Base-by-base conservation (phyloP, 2,888 invertebrate genomes). In the Amphimallon solstitiale region DNA sequence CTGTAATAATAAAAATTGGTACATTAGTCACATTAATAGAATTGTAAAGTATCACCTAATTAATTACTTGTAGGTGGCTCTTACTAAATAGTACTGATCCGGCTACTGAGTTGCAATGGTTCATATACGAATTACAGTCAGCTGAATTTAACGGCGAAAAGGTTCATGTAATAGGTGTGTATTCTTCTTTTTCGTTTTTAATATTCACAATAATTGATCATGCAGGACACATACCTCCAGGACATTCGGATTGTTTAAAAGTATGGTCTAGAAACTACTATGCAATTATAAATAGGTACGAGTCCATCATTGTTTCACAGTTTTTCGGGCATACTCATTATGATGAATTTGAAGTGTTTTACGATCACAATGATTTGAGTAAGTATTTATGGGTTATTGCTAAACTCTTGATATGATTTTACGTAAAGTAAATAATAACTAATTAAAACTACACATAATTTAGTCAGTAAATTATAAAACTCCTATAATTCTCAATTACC, bases 211-310 rank as follows among this genome's bases (percentile, higher is more conserved):
- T 10, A 15, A 62, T 48, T 52, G 12, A 34, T 19, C 46, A 73
- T 75, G 35, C 63, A 82, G 90, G 96, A 0, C 98, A 98, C 79
- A 97, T 98, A 74, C 97, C 97, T 0, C 97, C 98, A 0, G 97
- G 97, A 2, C 93, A 94, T 78, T 90, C 92, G 0, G 96, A 96
- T 80, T 97, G 97, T 77, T 83, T 97, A 35, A 95, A 95, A 84
- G 92, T 96, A 2, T 98, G 97, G 96, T 96, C 97, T 3, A 89
- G 95, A 71, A 98, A 98, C 82, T 95, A 94, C 80, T 95, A 95
- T 77, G 90, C 91, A 48, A 94, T 95, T 63, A 89, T 95, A 60
- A 92, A 93, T 73, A 86, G 95, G 75, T 97, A 94, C 79, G 95
- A 96, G 81, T 88, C 90, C 21, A 97, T 94, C 0, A 93, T 97